phyloP scores from a whole-genome alignment of 2,797 vertebrate species.

The Otolemur crassicaudatus region DNA sequence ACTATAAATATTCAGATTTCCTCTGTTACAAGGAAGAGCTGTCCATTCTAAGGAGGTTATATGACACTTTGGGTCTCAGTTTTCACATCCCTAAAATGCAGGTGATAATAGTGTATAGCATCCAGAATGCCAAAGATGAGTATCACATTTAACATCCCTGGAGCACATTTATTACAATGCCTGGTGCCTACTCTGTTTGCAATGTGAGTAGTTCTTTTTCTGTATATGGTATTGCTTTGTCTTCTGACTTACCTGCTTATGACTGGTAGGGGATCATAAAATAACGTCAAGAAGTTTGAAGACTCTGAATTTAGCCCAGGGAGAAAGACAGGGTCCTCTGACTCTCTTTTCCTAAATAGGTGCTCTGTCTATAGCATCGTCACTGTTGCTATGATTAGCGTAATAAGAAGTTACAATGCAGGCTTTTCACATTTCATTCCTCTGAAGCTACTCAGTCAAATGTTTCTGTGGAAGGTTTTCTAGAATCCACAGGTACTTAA shows the following conservation, averaged over 20 bases:
- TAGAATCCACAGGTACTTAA: neutral
- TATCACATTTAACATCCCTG: neutral
- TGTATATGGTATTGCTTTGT: neutral
- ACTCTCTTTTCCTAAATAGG: neutral
- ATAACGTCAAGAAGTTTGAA: neutral
- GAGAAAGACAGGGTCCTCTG: neutral
- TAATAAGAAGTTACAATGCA: neutral
- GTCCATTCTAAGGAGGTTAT: neutral
- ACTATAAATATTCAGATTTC: neutral
- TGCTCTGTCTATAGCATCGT: neutral
- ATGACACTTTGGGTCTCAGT: neutral
- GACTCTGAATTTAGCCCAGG: neutral
- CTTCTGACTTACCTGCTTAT: neutral
- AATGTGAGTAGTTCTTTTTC: neutral
- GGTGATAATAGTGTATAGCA: neutral
- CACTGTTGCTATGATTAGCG: neutral
- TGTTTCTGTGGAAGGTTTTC: neutral
- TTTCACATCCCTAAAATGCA: neutral
- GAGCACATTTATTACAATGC: neutral
- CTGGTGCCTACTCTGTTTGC: neutral
- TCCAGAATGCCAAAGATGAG: neutral
- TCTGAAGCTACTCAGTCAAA: neutral
- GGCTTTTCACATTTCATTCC: neutral
- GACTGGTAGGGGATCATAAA: neutral
- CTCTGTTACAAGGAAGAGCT: neutral